A percentile compares a stretch with the other conserved stretches of the same genome.
phyloP scores from a whole-genome alignment of 2,113 vertebrate genomes.

The Tragelaphus strepsiceros region DNA sequence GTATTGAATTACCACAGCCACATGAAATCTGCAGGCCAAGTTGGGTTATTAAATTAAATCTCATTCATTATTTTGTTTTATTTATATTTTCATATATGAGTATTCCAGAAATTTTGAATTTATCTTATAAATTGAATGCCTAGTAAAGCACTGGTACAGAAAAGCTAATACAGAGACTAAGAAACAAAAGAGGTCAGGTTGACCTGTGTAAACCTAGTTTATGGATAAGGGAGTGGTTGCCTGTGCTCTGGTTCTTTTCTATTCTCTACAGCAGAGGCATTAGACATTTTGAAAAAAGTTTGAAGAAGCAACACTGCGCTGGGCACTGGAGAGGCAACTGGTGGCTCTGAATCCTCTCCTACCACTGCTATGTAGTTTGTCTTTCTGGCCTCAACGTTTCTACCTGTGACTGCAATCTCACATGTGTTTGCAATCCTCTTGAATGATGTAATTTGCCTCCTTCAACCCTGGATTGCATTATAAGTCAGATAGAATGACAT shows the following conservation, averaged over 20 bases:
- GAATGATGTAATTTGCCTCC: background rate
- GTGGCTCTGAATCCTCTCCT: background rate
- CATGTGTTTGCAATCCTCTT: background rate
- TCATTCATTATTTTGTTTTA: background rate
- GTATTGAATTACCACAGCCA: background rate
- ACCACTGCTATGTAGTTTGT: accelerated
- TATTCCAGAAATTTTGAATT: background rate
- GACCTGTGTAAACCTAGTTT: background rate
- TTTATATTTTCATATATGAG: background rate
- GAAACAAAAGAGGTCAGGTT: background rate
- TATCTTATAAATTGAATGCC: background rate
- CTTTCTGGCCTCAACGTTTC: background rate
- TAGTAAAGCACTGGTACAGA: background rate
- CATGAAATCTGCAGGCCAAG: background rate
- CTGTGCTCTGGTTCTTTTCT: background rate
- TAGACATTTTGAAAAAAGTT: background rate
- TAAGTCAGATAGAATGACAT: background rate
- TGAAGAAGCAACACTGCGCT: background rate
- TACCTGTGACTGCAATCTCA: background rate
- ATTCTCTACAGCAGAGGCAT: background rate
- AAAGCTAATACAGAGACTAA: background rate
- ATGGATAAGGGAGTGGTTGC: accelerated
- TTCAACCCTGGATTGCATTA: background rate
- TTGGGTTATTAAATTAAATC: background rate
- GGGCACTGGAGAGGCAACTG: background rate